Base-by-base conservation (phyloP, 2,797 vertebrate species). In the Sebastes steindachneri region DNA sequence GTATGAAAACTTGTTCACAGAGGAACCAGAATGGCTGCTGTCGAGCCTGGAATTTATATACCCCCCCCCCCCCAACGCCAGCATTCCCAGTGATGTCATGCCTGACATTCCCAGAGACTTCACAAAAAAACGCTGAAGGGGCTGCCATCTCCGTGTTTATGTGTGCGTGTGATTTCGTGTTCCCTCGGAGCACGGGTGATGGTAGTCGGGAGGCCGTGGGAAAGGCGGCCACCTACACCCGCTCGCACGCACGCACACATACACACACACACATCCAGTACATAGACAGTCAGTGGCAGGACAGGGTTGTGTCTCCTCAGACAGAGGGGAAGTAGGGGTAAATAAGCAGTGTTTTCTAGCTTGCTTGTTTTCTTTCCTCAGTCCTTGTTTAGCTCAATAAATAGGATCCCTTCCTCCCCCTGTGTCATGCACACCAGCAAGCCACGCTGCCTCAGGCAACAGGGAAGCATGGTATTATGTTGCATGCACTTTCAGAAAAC, bases 201-300 rank as follows among this genome's bases (percentile, higher is more conserved):
- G 79, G 37, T 53, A 53, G 82, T 75, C 21, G 11, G 64, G 64
- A 70, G 94, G 91, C 80, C 94, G 89, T 96, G 95, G 95, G 95
- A 95, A 95, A 93, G 90, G 68, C 86, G 75, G 68, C 71, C 87
- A 86, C 90, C 63, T 81, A 82, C 79, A 9, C 57, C 28, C 9
- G 15, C 28, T 29, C 37, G 15, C 48, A 64, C 54, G 37, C 55
- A 70, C 54, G 64, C 65, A 48, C 63, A n/a, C 41, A 35, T 10
- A 35, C 33, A 35, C 33, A 35, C 33, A 33, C 33, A 35, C 31
- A 33, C 31, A 33, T 7, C 26, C 62, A 70, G 9, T 15, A 66
- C 28, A 54, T 8, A 60, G 33, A 73, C 48, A 57, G 33, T 75
- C 35, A 75, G 77, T 25, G 58, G 75, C 55, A 48, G 69, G 58